Percentiles rank a stretch among this genome's conserved stretches.
phyloP scores from a whole-genome alignment of 2,797 vertebrate species.

The Mustela erminea region DNA sequence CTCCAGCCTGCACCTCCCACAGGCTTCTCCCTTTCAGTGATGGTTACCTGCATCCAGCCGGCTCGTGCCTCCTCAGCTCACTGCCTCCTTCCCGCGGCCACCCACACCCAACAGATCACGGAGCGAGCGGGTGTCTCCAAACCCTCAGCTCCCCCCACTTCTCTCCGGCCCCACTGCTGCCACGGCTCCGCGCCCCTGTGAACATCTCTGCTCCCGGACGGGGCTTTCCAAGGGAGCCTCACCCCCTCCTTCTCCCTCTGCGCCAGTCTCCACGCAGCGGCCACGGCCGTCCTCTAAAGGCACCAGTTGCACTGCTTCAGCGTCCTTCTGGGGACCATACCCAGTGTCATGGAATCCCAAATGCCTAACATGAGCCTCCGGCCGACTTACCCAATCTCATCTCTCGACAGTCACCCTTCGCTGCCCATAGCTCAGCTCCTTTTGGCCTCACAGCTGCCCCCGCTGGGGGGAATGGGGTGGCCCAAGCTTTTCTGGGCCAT shows the following conservation, averaged over 20 bases:
- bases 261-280: background rate
- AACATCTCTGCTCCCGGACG: background rate
- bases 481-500: background rate
- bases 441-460: background rate
- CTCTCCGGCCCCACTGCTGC: background rate
- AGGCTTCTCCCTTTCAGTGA: background rate
- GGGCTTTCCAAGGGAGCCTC: background rate
- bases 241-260: background rate
- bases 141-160: background rate
- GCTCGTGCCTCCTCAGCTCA: conserved; percentile 37
- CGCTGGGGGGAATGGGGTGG: background rate
- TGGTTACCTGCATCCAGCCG: conserved; percentile 49
- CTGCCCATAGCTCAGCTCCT: background rate
- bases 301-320: background rate
- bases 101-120: background rate
- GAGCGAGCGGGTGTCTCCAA: background rate
- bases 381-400: background rate
- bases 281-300: background rate
- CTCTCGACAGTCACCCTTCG: background rate
- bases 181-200: background rate
- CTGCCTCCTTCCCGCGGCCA: conserved; percentile 6
- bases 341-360: background rate
- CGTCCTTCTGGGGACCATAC: background rate
- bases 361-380: background rate
- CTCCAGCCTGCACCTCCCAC: conserved; percentile 52